These are phyloP conservation scores for Selenia dentaria DNA, from an alignment of 2,888 invertebrate species.

Conservation along the genomic window DNA sequence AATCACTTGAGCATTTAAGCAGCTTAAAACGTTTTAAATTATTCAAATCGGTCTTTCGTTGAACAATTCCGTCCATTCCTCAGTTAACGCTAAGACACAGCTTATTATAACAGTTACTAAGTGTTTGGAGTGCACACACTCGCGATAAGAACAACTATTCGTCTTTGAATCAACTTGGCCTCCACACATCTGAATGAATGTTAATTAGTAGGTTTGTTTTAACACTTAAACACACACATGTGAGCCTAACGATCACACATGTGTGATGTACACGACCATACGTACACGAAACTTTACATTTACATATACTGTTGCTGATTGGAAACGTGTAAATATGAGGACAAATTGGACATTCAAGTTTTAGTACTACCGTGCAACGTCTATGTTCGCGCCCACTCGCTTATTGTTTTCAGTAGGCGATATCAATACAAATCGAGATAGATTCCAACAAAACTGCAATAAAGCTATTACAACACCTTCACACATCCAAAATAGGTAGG, in stretches of 20 bases:
- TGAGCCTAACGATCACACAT: constrained; percentile 36
- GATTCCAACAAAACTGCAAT: constrained; percentile 35
- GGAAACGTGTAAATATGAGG: constrained; percentile 47
- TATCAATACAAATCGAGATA: constrained; percentile 34
- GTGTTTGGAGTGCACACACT: constrained; percentile 46
- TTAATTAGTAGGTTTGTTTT: constrained; percentile 79
- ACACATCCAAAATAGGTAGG: constrained; percentile 55
- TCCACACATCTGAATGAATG: constrained; percentile 76
- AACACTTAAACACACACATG: constrained; percentile 58
- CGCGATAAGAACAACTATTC: constrained; percentile 63
- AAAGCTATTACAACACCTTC: constrained; percentile 50
- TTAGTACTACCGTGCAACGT: constrained; percentile 15
- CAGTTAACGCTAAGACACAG: constrained; percentile 40
- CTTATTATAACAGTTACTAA: neutral
- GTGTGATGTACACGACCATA: constrained; percentile 8
- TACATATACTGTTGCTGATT: constrained; percentile 55
- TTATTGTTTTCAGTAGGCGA: constrained; percentile 30
- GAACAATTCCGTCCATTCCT: constrained; percentile 54
- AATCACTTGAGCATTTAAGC: constrained; percentile 7
- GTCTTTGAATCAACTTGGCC: constrained; percentile 65
- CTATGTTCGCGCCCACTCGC: constrained; percentile 32
- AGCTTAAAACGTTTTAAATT: constrained; percentile 16
- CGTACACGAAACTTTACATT: constrained; percentile 53
- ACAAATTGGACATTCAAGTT: constrained; percentile 41
- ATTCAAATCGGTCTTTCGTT: constrained; percentile 40